Evolutionary conservation across 2,797 vertebrate species (phyloP), one percentile per base, ranked within the genome.

Genomic region (Furcifer pardalis): DNA sequence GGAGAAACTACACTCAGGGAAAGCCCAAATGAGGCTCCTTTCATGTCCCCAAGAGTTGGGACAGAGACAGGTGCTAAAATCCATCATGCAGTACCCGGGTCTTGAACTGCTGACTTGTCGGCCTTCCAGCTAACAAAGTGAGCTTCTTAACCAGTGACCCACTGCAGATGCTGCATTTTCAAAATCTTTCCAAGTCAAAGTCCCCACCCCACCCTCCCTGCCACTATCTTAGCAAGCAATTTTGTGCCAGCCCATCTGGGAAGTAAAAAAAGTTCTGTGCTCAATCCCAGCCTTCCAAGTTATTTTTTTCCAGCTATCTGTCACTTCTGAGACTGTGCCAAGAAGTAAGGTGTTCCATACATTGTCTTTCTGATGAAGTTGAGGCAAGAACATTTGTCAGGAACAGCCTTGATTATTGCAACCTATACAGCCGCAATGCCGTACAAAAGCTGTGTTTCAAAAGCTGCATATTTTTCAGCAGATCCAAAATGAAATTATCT

Each of bases 401-500:
- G 81, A 71, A 17, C 1, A 56, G 37, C 49, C 30, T 8, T 79
- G 42, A 80, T 68, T 73, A 71, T 52, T 25, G 3, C 79, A 87
- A 23, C 52, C 71, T 72, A 46, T 77, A 49, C 60, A 71, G 84
- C 8, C 52, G 15, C 52, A 56, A 5, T 56, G 52, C 52, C 52
- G 21, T 5, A 21, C 52, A 56, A 19, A 21, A 19, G 21, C 52
- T 19, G 15, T 56, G 52, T 49, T 88, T 32, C 44, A 68, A 84
- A 40, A 25, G 35, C 27, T 82, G 30, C 84, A n/a, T 15, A 23
- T 35, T 19, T 79, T 40, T 49, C 46, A 85, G 40, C 44, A 80
- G 74, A 86, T 74, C 46, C 88, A 79, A 65, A 69, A 86, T 62
- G 5, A 77, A n/a, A 81, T 56, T 84, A 81, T 79, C 60, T 63